phyloP scores from a whole-genome alignment of 1,140 invertebrate species.

The Aleiodes sp. region DNA sequence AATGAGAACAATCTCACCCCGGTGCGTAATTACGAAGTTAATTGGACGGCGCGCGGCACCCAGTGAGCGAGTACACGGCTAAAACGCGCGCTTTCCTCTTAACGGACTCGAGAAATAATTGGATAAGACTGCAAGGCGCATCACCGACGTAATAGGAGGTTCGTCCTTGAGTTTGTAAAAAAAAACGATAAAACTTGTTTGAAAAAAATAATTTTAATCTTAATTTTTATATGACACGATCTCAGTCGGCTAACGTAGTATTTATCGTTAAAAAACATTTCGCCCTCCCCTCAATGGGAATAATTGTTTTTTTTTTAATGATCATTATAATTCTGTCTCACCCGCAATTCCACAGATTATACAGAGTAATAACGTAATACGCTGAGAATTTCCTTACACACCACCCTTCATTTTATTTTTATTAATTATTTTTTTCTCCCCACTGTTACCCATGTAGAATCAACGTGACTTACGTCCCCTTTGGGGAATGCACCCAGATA shows the following conservation, averaged over 20 bases:
- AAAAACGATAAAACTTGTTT: neutral
- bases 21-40: constrained; percentile 48
- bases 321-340: neutral
- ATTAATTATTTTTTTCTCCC: neutral
- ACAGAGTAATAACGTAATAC: neutral
- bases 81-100: constrained; percentile 28
- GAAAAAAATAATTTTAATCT: constrained; percentile 6
- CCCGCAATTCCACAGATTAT: neutral
- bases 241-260: too few species aligned
- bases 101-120: constrained; percentile 43
- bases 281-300: neutral
- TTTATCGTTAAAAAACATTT: neutral
- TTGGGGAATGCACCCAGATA: constrained; percentile 26
- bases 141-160: neutral
- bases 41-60: constrained; percentile 44
- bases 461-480: constrained; percentile 28
- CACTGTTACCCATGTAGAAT: neutral
- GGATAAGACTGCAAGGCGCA: constrained; percentile 39
- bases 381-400: neutral
- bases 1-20: constrained; percentile 46
- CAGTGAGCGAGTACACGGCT: neutral
- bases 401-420: neutral
- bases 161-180: constrained; percentile 2
- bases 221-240: neutral
- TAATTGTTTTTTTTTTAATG: neutral